Evolutionary conservation across 2,888 invertebrate genomes (phyloP).

Genomic region (Heteromyza rotundicornis): DNA sequence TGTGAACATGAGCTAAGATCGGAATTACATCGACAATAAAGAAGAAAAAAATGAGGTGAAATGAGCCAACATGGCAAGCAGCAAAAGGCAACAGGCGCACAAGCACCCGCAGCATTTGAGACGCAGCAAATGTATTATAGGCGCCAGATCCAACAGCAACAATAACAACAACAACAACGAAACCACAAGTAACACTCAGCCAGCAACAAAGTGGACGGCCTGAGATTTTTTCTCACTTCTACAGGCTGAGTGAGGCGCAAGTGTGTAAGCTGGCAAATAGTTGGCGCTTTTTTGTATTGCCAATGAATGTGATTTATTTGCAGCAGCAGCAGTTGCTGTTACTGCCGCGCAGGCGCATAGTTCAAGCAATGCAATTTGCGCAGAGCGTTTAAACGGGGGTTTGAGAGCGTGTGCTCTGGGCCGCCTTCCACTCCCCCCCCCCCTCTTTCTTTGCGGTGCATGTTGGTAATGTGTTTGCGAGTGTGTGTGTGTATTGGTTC

Average conservation of each 20-base stretch:
- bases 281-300: not conserved
- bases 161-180: too few species aligned
- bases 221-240: not conserved
- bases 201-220: not conserved
- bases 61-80: not conserved
- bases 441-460: not conserved
- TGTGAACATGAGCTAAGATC: constrained; percentile 15
- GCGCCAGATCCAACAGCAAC: not conserved
- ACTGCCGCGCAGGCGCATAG: too few species aligned
- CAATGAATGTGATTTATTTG: not conserved
- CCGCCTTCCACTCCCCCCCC: too few species aligned
- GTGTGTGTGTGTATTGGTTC: not conserved
- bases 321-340: not conserved
- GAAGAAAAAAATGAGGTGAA: too few species aligned
- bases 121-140: not conserved
- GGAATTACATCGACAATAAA: constrained; percentile 15
- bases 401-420: not conserved
- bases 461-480: too few species aligned
- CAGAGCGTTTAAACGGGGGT: too few species aligned
- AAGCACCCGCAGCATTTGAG: constrained; percentile 3
- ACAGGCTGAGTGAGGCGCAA: not conserved
- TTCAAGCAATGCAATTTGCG: not conserved
- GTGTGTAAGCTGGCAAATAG: not conserved
- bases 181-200: too few species aligned
- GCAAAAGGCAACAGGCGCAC: constrained; percentile 9